phyloP scores from a whole-genome alignment of 2,888 invertebrate species.

The Ochropleura leucogaster region DNA sequence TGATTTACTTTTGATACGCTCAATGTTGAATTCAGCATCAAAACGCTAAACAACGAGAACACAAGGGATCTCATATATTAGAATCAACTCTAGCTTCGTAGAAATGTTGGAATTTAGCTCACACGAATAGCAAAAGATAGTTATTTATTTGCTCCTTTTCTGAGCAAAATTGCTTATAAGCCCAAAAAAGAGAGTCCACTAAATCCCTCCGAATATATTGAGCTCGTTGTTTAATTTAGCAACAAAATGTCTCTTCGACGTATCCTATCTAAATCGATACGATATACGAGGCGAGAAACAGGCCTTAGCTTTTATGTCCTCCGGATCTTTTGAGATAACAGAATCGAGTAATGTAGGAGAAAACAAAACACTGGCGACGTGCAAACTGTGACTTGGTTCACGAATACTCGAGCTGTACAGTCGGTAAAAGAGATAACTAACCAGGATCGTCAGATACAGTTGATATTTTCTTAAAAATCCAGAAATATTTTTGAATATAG shows the following conservation, averaged over 20 bases:
- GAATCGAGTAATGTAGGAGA: conserved; percentile 53
- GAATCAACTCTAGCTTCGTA: conserved; percentile 34
- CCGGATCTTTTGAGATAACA: conserved; percentile 55
- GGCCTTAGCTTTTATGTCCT: conserved; percentile 57
- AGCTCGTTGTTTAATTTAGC: conserved; percentile 54
- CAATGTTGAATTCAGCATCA: conserved; percentile 17
- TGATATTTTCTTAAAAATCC: too few species aligned
- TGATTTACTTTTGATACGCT: background rate
- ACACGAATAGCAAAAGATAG: conserved; percentile 31
- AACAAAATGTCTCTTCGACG: conserved; percentile 50
- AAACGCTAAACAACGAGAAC: conserved; percentile 21
- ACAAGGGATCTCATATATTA: conserved; percentile 42
- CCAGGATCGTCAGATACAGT: too few species aligned
- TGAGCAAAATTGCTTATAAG: conserved; percentile 49
- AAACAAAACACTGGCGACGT: conserved; percentile 59
- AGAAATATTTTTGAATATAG: too few species aligned
- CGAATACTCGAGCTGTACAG: conserved; percentile 41
- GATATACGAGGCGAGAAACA: conserved; percentile 57
- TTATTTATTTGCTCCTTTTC: conserved; percentile 44
- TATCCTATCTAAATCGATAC: conserved; percentile 60
- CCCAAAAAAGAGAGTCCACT: conserved; percentile 49
- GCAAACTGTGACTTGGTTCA: conserved; percentile 46
- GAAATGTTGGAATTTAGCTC: conserved; percentile 35
- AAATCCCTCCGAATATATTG: conserved; percentile 55
- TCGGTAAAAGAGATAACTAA: too few species aligned